Conservation (phyloP, 2,797 vertebrate genomes). For the Alectoris magna region DNA sequence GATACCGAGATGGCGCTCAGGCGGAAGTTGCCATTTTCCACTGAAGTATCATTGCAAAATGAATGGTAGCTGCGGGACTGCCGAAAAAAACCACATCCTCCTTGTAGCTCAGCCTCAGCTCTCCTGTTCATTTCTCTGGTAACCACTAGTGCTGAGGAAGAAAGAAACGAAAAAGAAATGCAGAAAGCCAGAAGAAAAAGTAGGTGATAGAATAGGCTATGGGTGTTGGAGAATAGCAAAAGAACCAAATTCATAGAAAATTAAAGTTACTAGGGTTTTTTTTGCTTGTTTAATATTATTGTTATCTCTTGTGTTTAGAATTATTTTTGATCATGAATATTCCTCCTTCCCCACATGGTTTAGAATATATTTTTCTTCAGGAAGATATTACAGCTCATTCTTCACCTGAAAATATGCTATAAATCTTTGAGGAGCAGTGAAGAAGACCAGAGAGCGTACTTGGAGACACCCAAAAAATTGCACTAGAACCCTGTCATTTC, state of each 20-base stretch:
- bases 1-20: background rate
- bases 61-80: background rate
- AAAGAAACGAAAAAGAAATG: background rate
- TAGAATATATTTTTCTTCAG: background rate
- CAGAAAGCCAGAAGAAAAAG: background rate
- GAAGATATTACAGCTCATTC: background rate
- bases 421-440: background rate
- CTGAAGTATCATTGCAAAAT: background rate
- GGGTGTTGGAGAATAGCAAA: background rate
- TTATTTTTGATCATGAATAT: background rate
- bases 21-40: background rate
- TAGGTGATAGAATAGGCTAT: background rate
- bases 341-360: background rate
- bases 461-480: background rate
- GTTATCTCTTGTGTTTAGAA: background rate
- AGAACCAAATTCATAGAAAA: background rate
- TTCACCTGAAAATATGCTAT: background rate
- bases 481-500: background rate
- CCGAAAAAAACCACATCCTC: slow-evolving; percentile 56
- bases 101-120: background rate
- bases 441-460: background rate
- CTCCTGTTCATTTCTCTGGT: rapidly evolving
- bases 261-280: background rate
- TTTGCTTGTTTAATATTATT: background rate
- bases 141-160: background rate